These are phyloP conservation scores for Drosophila birchii DNA, from an alignment of 2,888 invertebrate species.

Conservation along the genomic window DNA sequence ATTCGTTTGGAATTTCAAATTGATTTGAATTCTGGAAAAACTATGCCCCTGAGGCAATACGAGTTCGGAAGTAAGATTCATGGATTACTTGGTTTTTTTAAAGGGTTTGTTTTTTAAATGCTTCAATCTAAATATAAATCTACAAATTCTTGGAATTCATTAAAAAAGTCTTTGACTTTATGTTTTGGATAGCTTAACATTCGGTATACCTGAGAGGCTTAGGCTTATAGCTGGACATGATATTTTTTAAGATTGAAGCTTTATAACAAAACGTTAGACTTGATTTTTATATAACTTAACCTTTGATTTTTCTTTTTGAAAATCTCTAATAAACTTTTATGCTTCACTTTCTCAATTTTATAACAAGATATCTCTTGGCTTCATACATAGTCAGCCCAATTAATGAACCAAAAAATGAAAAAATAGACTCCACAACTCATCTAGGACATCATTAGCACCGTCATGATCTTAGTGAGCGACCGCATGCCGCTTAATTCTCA, in stretches of 20 bases:
- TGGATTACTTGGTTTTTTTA: not conserved
- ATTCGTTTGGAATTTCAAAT: too few relatives aligned
- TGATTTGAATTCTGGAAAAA: too few relatives aligned
- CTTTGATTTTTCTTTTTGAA: not conserved
- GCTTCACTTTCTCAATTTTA: not conserved
- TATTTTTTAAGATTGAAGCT: too few relatives aligned
- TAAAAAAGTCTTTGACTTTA: too few relatives aligned
- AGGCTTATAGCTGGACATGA: too few relatives aligned
- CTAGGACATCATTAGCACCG: constrained; percentile 21
- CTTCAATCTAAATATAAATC: too few relatives aligned
- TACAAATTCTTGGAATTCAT: too few relatives aligned
- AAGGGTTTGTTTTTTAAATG: too few relatives aligned
- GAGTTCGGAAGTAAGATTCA: not conserved
- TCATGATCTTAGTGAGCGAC: constrained; percentile 21
- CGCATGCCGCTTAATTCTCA: constrained; percentile 58
- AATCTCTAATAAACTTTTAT: not conserved
- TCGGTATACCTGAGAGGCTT: too few relatives aligned
- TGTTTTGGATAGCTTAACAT: too few relatives aligned
- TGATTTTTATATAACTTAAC: not conserved
- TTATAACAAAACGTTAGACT: not conserved
- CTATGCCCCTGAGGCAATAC: too few relatives aligned
- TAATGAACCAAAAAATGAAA: constrained; percentile 4
- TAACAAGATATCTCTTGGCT: too few relatives aligned
- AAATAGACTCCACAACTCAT: not conserved
- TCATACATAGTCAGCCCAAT: not conserved